These are phyloP conservation scores for Fukomys damarensis DNA, from an alignment of 2,113 vertebrate species.

Conservation along the genomic window DNA sequence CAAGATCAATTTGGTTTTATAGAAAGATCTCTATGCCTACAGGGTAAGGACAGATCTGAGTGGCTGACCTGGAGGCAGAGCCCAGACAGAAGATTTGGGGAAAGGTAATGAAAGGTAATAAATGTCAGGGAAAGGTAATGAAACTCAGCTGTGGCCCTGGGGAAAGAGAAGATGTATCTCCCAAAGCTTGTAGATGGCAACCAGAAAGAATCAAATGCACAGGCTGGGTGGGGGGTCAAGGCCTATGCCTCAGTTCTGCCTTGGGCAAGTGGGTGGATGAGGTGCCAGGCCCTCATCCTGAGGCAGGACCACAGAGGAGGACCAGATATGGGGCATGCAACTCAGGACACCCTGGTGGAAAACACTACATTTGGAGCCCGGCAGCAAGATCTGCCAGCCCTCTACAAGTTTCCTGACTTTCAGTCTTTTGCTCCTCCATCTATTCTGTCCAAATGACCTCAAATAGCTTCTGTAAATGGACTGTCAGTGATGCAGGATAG, in stretches of 20 bases:
- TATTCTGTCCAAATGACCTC: neutral
- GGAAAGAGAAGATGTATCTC: neutral
- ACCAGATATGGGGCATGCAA: neutral
- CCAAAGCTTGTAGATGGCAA: neutral
- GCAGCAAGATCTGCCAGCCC: neutral
- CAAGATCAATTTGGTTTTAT: neutral
- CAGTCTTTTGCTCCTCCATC: neutral
- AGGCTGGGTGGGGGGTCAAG: neutral
- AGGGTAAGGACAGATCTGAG: neutral
- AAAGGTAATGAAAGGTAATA: neutral
- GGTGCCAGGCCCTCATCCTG: neutral
- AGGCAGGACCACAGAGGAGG: conserved; percentile 5
- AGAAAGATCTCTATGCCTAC: neutral
- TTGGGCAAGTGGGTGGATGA: neutral
- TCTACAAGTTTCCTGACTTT: neutral
- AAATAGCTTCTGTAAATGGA: conserved; percentile 33
- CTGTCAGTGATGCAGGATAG: neutral
- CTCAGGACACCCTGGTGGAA: neutral
- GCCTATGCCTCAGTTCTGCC: neutral
- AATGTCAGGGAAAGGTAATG: neutral
- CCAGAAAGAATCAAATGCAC: neutral
- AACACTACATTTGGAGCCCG: neutral
- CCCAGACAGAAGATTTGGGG: neutral
- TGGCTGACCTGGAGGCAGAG: neutral
- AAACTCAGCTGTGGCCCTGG: neutral